phyloP scores from a whole-genome alignment of 2,113 vertebrate genomes.

The Phainopepla nitens region DNA sequence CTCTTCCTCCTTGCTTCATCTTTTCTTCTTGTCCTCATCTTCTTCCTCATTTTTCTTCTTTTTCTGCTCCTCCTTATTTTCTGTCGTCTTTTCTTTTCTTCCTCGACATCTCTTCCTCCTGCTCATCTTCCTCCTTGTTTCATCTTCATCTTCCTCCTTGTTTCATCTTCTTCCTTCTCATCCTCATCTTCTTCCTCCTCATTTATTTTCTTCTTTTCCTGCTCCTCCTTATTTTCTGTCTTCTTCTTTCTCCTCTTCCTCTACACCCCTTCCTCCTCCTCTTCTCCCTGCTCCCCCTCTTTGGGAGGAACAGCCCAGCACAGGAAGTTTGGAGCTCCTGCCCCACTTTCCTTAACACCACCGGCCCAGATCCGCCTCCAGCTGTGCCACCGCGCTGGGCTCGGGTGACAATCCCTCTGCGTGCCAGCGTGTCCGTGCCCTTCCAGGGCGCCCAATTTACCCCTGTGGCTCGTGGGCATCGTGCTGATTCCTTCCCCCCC shows the following conservation, averaged over 20 bases:
- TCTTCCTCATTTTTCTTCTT: neutral
- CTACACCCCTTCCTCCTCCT: neutral
- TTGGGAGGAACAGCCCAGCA: neutral
- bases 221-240: no score
- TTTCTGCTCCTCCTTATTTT: no score
- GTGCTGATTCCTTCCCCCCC: fast-evolving
- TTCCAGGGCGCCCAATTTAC: fast-evolving
- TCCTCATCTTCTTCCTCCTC: neutral
- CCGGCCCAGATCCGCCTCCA: fast-evolving
- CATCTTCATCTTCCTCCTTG: neutral
- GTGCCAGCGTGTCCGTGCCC: fast-evolving
- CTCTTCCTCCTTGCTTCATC: neutral
- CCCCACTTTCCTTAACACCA: neutral
- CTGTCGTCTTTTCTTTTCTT: no score
- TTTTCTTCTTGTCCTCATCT: neutral
- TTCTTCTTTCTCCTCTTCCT: neutral
- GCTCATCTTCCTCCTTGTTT: neutral
- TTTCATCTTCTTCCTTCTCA: fast-evolving
- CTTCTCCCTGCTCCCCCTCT: neutral
- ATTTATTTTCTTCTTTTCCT: no score
- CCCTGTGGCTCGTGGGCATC: fast-evolving
- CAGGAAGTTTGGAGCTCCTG: neutral
- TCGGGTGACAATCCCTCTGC: neutral
- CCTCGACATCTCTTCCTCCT: no score
- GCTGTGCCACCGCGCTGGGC: fast-evolving